phyloP scores from a whole-genome alignment of 2,888 invertebrate species.

The Drosophila recens region DNA sequence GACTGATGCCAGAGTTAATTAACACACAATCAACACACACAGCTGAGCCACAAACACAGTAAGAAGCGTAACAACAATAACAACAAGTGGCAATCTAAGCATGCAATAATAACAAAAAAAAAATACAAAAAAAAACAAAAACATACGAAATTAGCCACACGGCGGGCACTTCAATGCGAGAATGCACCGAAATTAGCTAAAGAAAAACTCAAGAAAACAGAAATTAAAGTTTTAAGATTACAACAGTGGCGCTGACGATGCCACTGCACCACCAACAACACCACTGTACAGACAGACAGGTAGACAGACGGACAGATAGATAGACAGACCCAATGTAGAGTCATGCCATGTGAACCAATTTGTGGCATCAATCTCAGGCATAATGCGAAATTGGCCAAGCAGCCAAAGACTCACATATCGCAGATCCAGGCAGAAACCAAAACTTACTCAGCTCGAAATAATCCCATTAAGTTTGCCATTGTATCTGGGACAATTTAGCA shows the following conservation, averaged over 20 bases:
- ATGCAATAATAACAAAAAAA: slow-evolving; percentile 72
- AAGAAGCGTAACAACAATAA: slow-evolving; percentile 31
- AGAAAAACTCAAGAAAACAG: slow-evolving; percentile 66
- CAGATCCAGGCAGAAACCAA: slow-evolving; percentile 17
- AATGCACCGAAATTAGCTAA: slow-evolving; percentile 74
- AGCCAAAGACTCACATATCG: slow-evolving; percentile 32
- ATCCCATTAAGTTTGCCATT: slow-evolving; percentile 7
- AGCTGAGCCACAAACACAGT: neutral
- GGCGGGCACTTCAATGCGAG: slow-evolving; percentile 68
- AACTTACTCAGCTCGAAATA: slow-evolving; percentile 7
- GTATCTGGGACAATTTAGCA: slow-evolving; percentile 10
- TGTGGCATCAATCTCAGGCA: slow-evolving; percentile 84
- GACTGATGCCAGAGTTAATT: slow-evolving; percentile 71
- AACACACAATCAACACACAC: slow-evolving; percentile 73
- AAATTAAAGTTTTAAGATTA: slow-evolving; percentile 76
- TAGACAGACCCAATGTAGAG: slow-evolving; percentile 38
- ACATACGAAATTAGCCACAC: slow-evolving; percentile 68
- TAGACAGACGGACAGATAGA: slow-evolving; percentile 10
- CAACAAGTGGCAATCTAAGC: slow-evolving; percentile 61
- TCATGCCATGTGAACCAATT: slow-evolving; percentile 83
- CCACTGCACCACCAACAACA: slow-evolving; percentile 15
- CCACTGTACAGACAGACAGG: slow-evolving; percentile 2
- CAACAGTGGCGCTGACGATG: slow-evolving; percentile 62
- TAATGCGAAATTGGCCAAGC: slow-evolving; percentile 76
- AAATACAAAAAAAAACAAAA: slow-evolving; percentile 30